These are phyloP conservation scores for Neuroterus valhalla DNA, from an alignment of 1,140 invertebrate species.

Conservation along the genomic window DNA sequence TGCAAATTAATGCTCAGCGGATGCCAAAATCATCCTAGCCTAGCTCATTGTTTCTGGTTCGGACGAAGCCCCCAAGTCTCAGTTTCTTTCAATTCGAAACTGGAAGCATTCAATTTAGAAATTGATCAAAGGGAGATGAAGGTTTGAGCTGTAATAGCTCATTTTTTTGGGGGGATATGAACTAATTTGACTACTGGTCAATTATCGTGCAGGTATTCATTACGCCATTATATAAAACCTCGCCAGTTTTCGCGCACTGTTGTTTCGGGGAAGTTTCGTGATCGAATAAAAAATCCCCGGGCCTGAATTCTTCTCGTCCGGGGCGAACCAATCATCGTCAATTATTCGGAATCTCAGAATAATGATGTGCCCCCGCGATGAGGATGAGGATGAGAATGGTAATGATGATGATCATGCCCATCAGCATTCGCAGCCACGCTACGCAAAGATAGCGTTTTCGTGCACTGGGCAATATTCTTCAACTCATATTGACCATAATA, in stretches of 20 bases:
- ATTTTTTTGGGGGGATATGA: not conserved
- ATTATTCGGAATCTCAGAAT: constrained; percentile 63
- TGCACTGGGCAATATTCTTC: constrained; percentile 48
- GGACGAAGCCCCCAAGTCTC: not conserved
- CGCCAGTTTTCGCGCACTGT: not conserved
- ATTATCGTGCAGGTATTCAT: constrained; percentile 6
- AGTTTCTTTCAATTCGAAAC: not conserved
- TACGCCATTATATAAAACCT: constrained; percentile 12
- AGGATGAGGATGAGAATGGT: constrained; percentile 3
- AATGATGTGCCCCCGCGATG: constrained; percentile 61
- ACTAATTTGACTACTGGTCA: constrained; percentile 29
- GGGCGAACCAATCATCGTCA: constrained; percentile 63
- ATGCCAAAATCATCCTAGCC: not conserved
- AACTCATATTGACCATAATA: not conserved
- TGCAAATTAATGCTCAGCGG: constrained; percentile 15
- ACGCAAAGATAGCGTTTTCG: constrained; percentile 63
- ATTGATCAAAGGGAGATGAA: too few species aligned
- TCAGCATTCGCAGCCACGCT: constrained; percentile 48
- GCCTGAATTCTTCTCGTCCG: constrained; percentile 47
- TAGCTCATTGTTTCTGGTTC: not conserved
- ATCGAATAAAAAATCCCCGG: constrained; percentile 46
- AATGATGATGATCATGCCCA: constrained; percentile 50
- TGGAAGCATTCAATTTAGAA: not conserved
- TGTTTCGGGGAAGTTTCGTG: constrained; percentile 48
- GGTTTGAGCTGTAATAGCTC: not conserved